A percentile compares a stretch with the other conserved stretches of the same genome.
phyloP scores from a whole-genome alignment of 2,797 vertebrate species.

The Tenualosa thibaudeaui region DNA sequence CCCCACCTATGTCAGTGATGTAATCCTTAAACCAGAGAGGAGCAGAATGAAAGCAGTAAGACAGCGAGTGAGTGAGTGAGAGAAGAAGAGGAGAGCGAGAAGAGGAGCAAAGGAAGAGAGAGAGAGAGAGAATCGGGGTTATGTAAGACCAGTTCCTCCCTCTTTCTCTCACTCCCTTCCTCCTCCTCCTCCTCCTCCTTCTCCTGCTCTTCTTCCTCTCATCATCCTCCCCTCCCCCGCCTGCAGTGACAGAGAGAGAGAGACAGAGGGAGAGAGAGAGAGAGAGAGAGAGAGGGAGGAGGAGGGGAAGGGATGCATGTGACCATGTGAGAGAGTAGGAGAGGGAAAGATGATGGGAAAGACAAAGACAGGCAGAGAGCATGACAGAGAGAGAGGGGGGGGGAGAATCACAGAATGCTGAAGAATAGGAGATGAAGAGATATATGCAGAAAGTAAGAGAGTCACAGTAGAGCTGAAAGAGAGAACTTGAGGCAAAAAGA shows the following conservation, averaged over 20 bases:
- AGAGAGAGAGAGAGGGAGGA: conserved; percentile 5
- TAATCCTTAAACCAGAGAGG: conserved; percentile 66
- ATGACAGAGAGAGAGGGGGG: neutral
- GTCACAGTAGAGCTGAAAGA: neutral
- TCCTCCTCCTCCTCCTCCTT: neutral
- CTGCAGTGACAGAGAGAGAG: neutral
- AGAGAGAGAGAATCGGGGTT: conserved; percentile 45
- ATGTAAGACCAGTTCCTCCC: conserved; percentile 56
- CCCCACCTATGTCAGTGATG: conserved; percentile 63
- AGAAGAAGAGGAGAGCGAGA: conserved; percentile 39
- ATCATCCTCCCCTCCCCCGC: neutral
- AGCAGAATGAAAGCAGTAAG: conserved; percentile 35
- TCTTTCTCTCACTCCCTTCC: conserved; percentile 44
- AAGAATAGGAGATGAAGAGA: neutral
- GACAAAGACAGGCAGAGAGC: neutral
- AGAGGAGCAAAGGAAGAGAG: conserved; percentile 39
- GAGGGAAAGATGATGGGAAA: conserved; percentile 17
- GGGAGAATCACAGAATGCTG: neutral
- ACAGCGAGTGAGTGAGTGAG: neutral
- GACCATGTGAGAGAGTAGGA: conserved; percentile 20
- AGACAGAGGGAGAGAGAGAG: no score
- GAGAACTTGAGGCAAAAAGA: neutral
- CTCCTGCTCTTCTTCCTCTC: neutral
- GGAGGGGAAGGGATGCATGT: neutral
- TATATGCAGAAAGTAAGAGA: neutral